Percentiles rank a stretch among this genome's conserved stretches.
These are phyloP conservation scores for Helicorthomorpha holstii DNA, from an alignment of 1,140 invertebrate genomes.

Conservation along the genomic window DNA sequence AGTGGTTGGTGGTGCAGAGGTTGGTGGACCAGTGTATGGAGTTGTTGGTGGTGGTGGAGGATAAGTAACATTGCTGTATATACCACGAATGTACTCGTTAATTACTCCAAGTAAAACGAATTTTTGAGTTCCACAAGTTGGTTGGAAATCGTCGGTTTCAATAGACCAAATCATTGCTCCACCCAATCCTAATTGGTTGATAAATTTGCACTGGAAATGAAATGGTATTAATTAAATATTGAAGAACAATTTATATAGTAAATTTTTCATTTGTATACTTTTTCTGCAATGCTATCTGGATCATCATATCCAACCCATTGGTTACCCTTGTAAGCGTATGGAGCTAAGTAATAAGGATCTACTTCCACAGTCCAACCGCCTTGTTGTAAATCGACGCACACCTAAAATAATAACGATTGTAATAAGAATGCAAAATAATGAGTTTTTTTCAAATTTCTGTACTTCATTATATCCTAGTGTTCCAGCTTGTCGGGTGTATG, in stretches of 20 bases:
- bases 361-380: conserved; percentile 38
- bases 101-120: neutral
- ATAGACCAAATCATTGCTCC: conserved; percentile 48
- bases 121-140: conserved; percentile 18
- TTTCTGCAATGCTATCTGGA: conserved; percentile 40
- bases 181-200: conserved; percentile 22
- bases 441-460: neutral
- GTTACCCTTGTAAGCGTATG: conserved; percentile 51
- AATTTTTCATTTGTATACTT: conserved; percentile 34
- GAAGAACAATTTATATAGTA: no score
- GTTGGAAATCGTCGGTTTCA: conserved; percentile 28
- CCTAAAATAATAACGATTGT: conserved; percentile 22
- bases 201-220: conserved; percentile 11
- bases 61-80: neutral
- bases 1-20: neutral
- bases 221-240: no score
- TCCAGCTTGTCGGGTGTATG: conserved; percentile 70
- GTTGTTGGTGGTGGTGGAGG: neutral
- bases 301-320: conserved; percentile 77
- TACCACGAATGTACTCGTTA: neutral
- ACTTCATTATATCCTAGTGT: conserved; percentile 66
- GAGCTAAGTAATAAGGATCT: conserved; percentile 43
- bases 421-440: neutral
- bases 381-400: conserved; percentile 45
- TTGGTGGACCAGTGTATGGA: neutral